Evolutionary conservation across 2,888 invertebrate species (phyloP).

Genomic region (Rhyacophila evoluta): DNA sequence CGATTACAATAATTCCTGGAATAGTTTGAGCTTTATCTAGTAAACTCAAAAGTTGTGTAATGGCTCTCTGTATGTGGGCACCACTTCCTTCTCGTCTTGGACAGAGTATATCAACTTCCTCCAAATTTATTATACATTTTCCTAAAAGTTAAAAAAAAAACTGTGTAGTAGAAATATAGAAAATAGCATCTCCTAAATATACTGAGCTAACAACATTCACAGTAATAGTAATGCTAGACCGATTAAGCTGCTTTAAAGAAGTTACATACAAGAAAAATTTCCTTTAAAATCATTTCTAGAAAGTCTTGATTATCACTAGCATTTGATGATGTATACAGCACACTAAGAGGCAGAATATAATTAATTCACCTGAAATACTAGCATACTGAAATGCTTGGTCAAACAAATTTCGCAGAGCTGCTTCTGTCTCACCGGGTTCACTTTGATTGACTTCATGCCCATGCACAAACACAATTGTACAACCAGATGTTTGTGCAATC

Average conservation of each 20-base stretch:
- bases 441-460: conserved; percentile 64
- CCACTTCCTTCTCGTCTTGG: conserved; percentile 58
- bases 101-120: conserved; percentile 64
- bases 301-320: too few relatives aligned
- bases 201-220: too few relatives aligned
- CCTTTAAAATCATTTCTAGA: too few relatives aligned
- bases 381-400: conserved; percentile 60
- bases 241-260: too few relatives aligned
- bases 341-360: too few relatives aligned
- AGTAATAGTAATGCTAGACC: too few relatives aligned
- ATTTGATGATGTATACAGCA: too few relatives aligned
- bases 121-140: conserved; percentile 62
- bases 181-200: too few relatives aligned
- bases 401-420: conserved; percentile 64
- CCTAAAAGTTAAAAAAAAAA: too few relatives aligned
- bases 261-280: too few relatives aligned
- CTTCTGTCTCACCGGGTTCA: conserved; percentile 69
- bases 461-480: conserved; percentile 64
- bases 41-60: conserved; percentile 64
- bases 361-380: conserved; percentile 58
- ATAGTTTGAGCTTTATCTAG: conserved; percentile 64
- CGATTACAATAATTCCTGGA: conserved; percentile 66
- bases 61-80: conserved; percentile 61
- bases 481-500: conserved; percentile 63
- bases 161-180: too few relatives aligned